These are phyloP conservation scores for Conus canariensis DNA, from an alignment of 2,888 invertebrate genomes.

Conservation along the genomic window DNA sequence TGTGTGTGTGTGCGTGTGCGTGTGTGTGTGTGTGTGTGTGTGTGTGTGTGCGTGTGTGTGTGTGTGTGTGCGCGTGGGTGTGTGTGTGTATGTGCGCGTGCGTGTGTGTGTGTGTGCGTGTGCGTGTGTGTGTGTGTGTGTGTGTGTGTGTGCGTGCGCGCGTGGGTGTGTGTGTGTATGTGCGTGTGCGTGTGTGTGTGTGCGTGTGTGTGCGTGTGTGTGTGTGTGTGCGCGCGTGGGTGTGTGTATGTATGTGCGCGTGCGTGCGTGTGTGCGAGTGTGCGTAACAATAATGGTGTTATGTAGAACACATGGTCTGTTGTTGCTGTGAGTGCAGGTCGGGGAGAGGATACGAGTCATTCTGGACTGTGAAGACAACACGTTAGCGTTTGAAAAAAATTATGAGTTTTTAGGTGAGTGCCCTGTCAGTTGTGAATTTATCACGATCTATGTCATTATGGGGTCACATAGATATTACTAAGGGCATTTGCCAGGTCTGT, in stretches of 20 bases:
- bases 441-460: no score
- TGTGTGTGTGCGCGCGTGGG: not conserved
- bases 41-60: no score
- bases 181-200: not conserved
- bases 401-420: conserved; percentile 92
- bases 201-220: not conserved
- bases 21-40: no score
- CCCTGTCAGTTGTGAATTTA: no score
- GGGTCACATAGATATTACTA: no score
- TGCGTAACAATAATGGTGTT: not conserved
- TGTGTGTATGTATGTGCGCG: not conserved
- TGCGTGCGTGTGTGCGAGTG: not conserved
- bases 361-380: conserved; percentile 98
- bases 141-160: not conserved
- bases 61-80: no score
- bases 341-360: conserved; percentile 98
- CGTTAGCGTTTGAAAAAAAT: conserved; percentile 97
- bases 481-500: no score
- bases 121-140: not conserved
- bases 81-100: not conserved
- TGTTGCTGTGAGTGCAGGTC: conserved; percentile 83
- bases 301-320: no score
- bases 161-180: no score
- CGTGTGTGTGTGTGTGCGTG: not conserved
- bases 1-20: no score